A percentile compares a stretch with the other conserved stretches of the same genome.
Conservation (phyloP, 2,888 invertebrate genomes). For the Tubulanus polymorphus region DNA sequence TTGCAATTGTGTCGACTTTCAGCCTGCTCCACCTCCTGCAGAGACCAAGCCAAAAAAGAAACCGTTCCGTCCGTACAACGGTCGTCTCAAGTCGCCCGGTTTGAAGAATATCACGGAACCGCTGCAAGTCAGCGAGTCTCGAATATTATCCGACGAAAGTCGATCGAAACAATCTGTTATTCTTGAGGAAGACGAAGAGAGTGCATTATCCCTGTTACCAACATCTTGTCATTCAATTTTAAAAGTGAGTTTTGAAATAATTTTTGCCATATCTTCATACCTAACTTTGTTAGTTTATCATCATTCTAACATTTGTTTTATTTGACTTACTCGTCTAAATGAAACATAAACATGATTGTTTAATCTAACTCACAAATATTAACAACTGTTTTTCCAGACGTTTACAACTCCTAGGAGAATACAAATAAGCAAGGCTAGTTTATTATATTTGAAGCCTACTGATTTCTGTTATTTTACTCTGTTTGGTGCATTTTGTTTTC, state of each 20-base stretch:
- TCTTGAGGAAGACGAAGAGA: neutral
- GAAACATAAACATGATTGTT: no score
- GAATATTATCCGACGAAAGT: slow-evolving; percentile 28
- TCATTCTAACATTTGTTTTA: no score
- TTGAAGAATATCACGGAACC: slow-evolving; percentile 36
- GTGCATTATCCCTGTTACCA: slow-evolving; percentile 40
- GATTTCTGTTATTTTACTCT: no score
- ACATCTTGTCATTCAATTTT: slow-evolving; percentile 46
- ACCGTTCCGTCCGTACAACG: slow-evolving; percentile 38
- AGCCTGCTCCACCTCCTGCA: slow-evolving; percentile 16
- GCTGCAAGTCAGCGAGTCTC: slow-evolving; percentile 40
- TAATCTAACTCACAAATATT: no score
- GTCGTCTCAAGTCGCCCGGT: slow-evolving; percentile 33
- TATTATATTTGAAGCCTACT: no score
- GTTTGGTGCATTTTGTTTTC: no score
- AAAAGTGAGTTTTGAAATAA: slow-evolving; percentile 25
- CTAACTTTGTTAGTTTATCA: no score
- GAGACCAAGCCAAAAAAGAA: slow-evolving; percentile 22
- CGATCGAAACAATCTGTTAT: slow-evolving; percentile 1
- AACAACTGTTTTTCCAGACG: no score
- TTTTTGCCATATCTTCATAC: no score
- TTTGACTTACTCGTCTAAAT: no score
- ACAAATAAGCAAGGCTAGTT: no score
- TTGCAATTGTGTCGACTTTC: neutral
- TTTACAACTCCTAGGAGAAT: no score